These are phyloP conservation scores for Tragelaphus buxtoni DNA, from an alignment of 2,113 vertebrate species.

Conservation along the genomic window DNA sequence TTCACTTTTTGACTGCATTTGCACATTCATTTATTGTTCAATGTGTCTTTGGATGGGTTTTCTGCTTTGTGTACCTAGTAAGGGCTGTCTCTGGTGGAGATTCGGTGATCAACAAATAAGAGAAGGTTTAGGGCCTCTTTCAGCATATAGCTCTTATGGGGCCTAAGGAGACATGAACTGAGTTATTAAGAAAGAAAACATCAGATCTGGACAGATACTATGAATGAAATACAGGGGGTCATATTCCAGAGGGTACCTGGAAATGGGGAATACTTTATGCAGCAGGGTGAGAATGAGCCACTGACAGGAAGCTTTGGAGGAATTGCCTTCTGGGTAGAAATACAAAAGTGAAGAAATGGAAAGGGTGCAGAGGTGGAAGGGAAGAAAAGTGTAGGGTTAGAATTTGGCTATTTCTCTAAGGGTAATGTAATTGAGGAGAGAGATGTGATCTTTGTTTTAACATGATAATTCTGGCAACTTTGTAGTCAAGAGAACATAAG, in stretches of 20 bases:
- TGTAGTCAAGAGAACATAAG: not conserved
- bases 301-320: not conserved
- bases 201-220: not conserved
- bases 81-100: not conserved
- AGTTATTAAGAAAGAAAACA: not conserved
- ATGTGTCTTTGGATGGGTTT: not conserved
- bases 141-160: not conserved
- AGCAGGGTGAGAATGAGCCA: not conserved
- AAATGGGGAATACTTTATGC: not conserved
- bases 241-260: not conserved
- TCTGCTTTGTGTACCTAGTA: not conserved
- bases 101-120: not conserved
- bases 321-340: not conserved
- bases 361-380: not conserved
- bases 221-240: not conserved
- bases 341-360: not conserved
- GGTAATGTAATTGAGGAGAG: not conserved
- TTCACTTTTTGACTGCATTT: conserved; percentile 11
- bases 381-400: not conserved
- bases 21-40: not conserved
- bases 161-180: not conserved
- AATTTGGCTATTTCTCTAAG: not conserved
- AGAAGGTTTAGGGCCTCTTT: not conserved
- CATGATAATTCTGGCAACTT: not conserved
- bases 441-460: not conserved